Evolutionary conservation across 2,797 vertebrate genomes (phyloP).

Genomic region (Petrocephalus schoutedeni): DNA sequence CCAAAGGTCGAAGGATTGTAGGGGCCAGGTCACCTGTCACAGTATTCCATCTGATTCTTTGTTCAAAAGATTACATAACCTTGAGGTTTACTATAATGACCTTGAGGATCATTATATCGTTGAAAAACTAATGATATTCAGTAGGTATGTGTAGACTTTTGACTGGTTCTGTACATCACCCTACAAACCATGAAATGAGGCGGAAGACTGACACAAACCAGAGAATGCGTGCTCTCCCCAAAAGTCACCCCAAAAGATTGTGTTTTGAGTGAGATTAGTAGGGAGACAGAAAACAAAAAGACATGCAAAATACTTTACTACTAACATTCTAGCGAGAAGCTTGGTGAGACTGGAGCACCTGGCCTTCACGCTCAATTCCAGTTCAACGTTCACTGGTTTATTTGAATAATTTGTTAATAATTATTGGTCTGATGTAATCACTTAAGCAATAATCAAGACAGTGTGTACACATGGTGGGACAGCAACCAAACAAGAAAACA

Average conservation of each 20-base stretch:
- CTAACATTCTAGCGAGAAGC: not conserved
- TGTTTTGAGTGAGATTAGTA: not conserved
- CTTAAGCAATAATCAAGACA: not conserved
- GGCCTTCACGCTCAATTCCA: not conserved
- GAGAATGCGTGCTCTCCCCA: not conserved
- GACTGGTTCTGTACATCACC: not conserved
- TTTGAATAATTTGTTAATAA: not conserved
- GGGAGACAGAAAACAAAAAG: not conserved
- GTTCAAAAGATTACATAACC: not conserved
- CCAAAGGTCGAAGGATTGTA: not conserved
- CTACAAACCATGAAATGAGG: not conserved
- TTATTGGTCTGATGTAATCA: not conserved
- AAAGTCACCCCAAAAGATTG: not conserved
- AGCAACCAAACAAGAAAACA: not conserved
- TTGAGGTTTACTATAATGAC: not conserved
- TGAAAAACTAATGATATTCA: not conserved
- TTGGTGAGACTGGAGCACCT: not conserved
- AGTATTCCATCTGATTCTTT: not conserved
- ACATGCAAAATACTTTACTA: not conserved
- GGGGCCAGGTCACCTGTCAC: not conserved
- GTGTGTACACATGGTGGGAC: not conserved
- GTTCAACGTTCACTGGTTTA: not conserved
- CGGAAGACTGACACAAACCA: not conserved
- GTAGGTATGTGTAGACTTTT: not conserved
- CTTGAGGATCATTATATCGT: not conserved